A percentile compares a stretch with the other conserved stretches of the same genome.
Evolutionary conservation across 2,888 invertebrate genomes (phyloP).

Genomic region (Parthenolecanium corni): DNA sequence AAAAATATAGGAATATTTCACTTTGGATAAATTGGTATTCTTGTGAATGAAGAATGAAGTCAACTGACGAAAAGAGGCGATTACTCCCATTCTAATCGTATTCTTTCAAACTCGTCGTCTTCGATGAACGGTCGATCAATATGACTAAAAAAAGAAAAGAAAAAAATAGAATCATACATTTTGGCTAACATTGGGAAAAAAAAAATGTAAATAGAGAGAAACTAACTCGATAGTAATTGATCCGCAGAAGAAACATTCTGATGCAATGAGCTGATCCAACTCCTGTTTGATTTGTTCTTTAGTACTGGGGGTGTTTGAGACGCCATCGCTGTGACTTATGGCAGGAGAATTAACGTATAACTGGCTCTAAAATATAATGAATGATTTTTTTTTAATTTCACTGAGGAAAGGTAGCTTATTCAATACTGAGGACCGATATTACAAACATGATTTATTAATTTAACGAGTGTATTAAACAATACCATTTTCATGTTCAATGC

Average conservation of each 20-base stretch:
- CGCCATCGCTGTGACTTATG: not conserved
- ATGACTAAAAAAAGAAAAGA: constrained; percentile 44
- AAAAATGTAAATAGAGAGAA: constrained; percentile 5
- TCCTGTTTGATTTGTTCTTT: constrained; percentile 59
- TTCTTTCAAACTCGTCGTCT: constrained; percentile 66
- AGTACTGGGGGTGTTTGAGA: constrained; percentile 4
- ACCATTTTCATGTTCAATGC: too few species aligned
- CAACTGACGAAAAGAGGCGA: too few species aligned
- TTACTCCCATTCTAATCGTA: constrained; percentile 77
- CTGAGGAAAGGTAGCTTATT: not conserved
- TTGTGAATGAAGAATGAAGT: not conserved
- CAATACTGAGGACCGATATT: too few species aligned
- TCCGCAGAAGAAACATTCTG: constrained; percentile 87
- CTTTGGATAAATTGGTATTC: not conserved
- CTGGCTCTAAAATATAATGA: constrained; percentile 5
- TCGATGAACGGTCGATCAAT: constrained; percentile 82
- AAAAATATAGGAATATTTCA: too few species aligned
- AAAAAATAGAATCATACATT: not conserved
- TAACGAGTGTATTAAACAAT: too few species aligned
- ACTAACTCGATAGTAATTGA: constrained; percentile 69
- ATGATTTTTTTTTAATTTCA: not conserved
- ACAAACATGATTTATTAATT: too few species aligned
- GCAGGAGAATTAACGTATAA: not conserved
- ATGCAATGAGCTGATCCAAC: constrained; percentile 78
- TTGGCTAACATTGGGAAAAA: constrained; percentile 5